Percentiles rank a stretch among this genome's conserved stretches.
These are phyloP conservation scores for Esox lucius DNA, from an alignment of 2,797 vertebrate species.

Conservation along the genomic window DNA sequence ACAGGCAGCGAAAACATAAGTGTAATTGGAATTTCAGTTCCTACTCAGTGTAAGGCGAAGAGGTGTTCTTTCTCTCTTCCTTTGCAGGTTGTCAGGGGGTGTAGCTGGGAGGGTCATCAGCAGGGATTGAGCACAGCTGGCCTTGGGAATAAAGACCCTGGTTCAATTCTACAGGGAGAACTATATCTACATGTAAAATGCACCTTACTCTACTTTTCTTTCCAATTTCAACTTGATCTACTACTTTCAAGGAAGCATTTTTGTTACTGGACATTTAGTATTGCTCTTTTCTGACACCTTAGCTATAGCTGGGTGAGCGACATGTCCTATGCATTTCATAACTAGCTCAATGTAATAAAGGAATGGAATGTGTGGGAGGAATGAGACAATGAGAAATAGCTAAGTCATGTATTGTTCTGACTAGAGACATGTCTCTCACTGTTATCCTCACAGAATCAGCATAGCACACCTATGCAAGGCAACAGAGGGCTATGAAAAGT, in stretches of 20 bases:
- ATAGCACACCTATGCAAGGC: not conserved
- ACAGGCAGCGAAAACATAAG: not conserved
- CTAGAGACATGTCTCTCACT: not conserved
- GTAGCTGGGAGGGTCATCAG: too few relatives aligned
- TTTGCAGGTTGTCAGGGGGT: too few relatives aligned
- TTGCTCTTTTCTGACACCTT: too few relatives aligned
- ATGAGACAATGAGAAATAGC: not conserved
- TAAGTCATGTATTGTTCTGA: not conserved
- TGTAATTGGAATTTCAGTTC: conserved; percentile 2
- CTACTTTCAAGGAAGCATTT: too few relatives aligned
- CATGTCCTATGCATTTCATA: too few relatives aligned
- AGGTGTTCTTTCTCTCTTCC: not conserved
- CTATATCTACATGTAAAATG: not conserved
- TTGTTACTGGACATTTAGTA: too few relatives aligned
- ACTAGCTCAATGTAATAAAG: not conserved
- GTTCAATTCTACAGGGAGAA: too few relatives aligned
- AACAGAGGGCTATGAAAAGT: not conserved
- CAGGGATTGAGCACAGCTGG: too few relatives aligned
- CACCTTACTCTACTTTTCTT: not conserved
- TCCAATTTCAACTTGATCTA: too few relatives aligned
- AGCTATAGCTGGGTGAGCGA: too few relatives aligned
- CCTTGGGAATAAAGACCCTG: too few relatives aligned
- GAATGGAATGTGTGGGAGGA: not conserved
- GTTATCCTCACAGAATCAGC: not conserved
- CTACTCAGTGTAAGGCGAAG: not conserved